These are phyloP conservation scores for Caenorhabditis remanei DNA, from an alignment of 1,140 invertebrate genomes.

Conservation along the genomic window DNA sequence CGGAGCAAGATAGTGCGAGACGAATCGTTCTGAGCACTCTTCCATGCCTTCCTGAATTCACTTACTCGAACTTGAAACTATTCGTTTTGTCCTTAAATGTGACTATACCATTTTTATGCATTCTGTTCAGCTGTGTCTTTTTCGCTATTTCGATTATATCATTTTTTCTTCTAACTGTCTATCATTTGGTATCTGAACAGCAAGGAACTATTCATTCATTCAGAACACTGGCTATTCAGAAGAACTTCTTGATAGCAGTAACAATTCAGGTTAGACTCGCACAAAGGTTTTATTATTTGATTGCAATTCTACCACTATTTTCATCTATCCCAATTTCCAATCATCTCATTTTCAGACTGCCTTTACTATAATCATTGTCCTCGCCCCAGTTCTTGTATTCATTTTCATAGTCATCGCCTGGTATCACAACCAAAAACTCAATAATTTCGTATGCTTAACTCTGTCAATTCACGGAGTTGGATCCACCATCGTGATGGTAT, in stretches of 20 bases:
- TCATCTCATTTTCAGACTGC: not conserved
- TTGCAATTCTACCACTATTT: too few relatives aligned
- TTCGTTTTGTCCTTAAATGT: not conserved
- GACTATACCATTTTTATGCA: not conserved
- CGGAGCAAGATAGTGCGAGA: not conserved
- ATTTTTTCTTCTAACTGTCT: not conserved
- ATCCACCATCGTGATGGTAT: not conserved
- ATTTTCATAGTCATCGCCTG: not conserved
- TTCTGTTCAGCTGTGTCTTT: not conserved
- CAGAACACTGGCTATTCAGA: not conserved
- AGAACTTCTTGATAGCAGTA: not conserved
- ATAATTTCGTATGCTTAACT: not conserved
- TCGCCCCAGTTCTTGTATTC: not conserved
- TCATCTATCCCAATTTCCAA: not conserved
- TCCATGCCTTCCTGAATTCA: not conserved
- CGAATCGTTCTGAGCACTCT: not conserved
- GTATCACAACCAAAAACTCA: constrained; percentile 15
- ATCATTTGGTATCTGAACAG: not conserved
- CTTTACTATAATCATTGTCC: not conserved
- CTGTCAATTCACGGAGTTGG: not conserved
- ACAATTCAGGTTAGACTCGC: not conserved
- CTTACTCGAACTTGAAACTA: not conserved
- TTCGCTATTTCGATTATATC: not conserved
- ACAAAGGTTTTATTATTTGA: too few relatives aligned
- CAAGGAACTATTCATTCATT: not conserved